Evolutionary conservation across 1,140 invertebrate species (phyloP).

Genomic region (Nephila pilipes): DNA sequence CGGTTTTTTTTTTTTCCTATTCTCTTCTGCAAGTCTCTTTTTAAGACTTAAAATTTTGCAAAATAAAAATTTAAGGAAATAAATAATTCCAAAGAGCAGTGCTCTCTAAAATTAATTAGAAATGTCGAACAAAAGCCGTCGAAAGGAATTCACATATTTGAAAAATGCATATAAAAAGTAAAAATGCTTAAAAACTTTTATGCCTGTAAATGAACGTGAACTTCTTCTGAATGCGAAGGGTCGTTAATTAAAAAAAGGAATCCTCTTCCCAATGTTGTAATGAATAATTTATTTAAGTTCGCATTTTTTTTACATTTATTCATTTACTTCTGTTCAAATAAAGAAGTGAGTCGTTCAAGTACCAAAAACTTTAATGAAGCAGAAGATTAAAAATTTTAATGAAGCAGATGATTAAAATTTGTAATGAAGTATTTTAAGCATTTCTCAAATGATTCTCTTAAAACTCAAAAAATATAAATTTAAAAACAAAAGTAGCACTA

Average conservation of each 20-base stretch:
- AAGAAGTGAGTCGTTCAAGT: background rate
- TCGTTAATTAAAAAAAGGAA: background rate
- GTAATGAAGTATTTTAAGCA: no score
- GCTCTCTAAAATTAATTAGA: constrained; percentile 40
- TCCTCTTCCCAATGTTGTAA: background rate
- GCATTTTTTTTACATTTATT: constrained; percentile 14
- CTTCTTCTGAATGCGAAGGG: constrained; percentile 29
- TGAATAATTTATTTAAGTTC: constrained; percentile 32
- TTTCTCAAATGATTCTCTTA: background rate
- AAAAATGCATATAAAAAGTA: constrained; percentile 16
- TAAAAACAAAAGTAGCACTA: background rate
- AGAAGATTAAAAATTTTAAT: constrained; percentile 39
- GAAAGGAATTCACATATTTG: background rate
- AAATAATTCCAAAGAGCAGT: background rate
- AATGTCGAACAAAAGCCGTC: constrained; percentile 40
- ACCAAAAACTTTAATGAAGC: constrained; percentile 36
- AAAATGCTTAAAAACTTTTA: constrained; percentile 23
- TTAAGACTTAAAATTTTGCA: background rate
- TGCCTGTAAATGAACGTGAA: constrained; percentile 16
- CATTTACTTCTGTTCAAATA: constrained; percentile 7
- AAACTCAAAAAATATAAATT: background rate
- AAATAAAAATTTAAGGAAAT: background rate
- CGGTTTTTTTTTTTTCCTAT: background rate
- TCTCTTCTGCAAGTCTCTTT: background rate
- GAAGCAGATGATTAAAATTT: background rate